These are phyloP conservation scores for Onthophagus sagittarius DNA, from an alignment of 2,888 invertebrate genomes.

Conservation along the genomic window DNA sequence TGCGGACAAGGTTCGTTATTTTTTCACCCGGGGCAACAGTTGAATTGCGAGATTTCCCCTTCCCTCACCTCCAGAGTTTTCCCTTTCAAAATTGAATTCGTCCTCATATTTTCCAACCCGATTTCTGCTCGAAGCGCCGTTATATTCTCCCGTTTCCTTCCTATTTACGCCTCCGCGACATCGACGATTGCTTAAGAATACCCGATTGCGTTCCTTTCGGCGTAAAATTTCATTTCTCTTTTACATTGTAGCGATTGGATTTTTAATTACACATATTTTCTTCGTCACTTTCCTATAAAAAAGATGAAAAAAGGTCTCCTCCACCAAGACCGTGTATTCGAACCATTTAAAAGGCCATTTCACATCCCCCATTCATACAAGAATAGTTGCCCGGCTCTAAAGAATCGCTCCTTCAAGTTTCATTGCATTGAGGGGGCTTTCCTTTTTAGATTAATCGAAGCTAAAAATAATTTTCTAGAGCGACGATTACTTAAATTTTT, in stretches of 20 bases:
- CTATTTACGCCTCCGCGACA: not conserved
- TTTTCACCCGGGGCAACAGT: slow-evolving; percentile 4
- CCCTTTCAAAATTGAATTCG: slow-evolving; percentile 10
- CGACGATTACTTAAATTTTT: no score
- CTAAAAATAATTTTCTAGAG: slow-evolving; percentile 9
- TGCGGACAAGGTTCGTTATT: slow-evolving; percentile 4
- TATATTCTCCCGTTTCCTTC: not conserved
- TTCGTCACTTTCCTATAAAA: not conserved
- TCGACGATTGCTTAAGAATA: slow-evolving; percentile 1
- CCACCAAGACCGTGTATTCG: slow-evolving; percentile 4
- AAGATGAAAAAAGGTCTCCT: slow-evolving; percentile 1
- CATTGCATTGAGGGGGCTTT: slow-evolving; percentile 2
- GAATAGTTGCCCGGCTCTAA: slow-evolving; percentile 5
- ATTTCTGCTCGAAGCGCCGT: not conserved
- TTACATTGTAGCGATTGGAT: not conserved
- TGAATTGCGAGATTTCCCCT: not conserved
- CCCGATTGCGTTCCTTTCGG: not conserved
- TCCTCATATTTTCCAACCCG: slow-evolving; percentile 1
- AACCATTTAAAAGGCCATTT: slow-evolving; percentile 10
- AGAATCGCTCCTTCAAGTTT: slow-evolving; percentile 12
- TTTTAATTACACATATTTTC: not conserved
- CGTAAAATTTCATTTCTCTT: not conserved
- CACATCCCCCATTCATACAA: slow-evolving; percentile 12
- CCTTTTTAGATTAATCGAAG: slow-evolving; percentile 3
- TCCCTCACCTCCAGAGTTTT: not conserved